These are phyloP conservation scores for Rhadinocentrus ornatus DNA, from an alignment of 2,797 vertebrate species.

Conservation along the genomic window DNA sequence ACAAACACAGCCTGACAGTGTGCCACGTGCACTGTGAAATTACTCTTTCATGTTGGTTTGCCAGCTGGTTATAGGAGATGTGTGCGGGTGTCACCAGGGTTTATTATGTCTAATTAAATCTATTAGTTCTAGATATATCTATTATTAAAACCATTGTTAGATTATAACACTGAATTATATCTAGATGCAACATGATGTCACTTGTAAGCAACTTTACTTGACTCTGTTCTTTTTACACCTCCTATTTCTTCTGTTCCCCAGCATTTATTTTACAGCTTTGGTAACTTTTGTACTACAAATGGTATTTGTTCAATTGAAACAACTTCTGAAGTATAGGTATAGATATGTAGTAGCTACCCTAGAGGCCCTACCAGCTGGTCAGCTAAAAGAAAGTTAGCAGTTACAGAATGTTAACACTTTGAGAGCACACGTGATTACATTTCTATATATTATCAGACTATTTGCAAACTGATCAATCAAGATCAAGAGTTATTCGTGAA, in stretches of 20 bases:
- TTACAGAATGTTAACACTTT: conserved; percentile 21
- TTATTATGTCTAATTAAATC: conserved; percentile 58
- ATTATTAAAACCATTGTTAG: conserved; percentile 18
- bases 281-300: background rate
- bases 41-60: conserved; percentile 55
- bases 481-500: too few species aligned
- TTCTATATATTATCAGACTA: background rate
- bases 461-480: background rate
- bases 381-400: background rate
- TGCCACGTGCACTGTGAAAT: conserved; percentile 60
- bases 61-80: conserved; percentile 55
- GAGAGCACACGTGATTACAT: conserved; percentile 10
- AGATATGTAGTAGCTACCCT: background rate
- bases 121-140: conserved; percentile 5
- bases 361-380: background rate
- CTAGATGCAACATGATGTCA: background rate
- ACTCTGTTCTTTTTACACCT: background rate
- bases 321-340: background rate
- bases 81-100: conserved; percentile 46
- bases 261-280: background rate
- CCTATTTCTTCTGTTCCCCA: background rate
- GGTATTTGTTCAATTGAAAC: background rate
- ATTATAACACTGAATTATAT: background rate
- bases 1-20: conserved; percentile 49
- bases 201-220: background rate